Evolutionary conservation across 2,888 invertebrate species (phyloP), one percentile per base, ranked within the genome.

Genomic region (Palloptera scutellata): DNA sequence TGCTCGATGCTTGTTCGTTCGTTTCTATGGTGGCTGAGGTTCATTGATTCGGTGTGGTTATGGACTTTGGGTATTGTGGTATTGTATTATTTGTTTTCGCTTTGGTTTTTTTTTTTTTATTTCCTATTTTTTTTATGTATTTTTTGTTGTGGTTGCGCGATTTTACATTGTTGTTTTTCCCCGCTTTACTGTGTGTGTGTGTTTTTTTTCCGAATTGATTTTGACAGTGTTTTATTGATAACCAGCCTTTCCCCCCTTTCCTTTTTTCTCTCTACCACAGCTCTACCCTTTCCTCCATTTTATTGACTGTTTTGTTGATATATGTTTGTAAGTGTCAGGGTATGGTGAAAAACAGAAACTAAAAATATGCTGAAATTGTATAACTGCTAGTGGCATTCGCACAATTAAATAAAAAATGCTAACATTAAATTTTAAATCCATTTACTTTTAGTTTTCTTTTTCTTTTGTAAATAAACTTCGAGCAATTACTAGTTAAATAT

Each of bases 161-260:
- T 51, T 43, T 57, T 60, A 40, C 54, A 43, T 45, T 15, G 43
- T 57, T 17, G 57, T 61, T 61, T 51, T 20, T 61, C 57, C 55
- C 61, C 40, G n/a, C 19, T 43, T 19, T 2, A 12, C 30, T 57
- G 45, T 13, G 5, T 30, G 12, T 41, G 53, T 55, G 42, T 64
- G 53, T 60, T 45, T 60, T 40, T 58, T 13, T 19, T 57, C 13
- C 52, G 59, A 42, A 64, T 64, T 64, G 58, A 30, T 51, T 58
- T 58, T 64, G 58, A 64, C 58, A 58, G 64, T 64, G 64, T 41
- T 64, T 64, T 64, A 58, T 64, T 58, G 64, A 64, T 51, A 52
- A 41, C 45, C 59, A 30, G 30, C 6, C 6, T 6, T 42, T 40
- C 43, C 30, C 15, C 40, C n/a, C 61, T 52, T 15, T 12, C 11